Conservation (phyloP, 2,888 invertebrate species). For the Osmoderma eremita region DNA sequence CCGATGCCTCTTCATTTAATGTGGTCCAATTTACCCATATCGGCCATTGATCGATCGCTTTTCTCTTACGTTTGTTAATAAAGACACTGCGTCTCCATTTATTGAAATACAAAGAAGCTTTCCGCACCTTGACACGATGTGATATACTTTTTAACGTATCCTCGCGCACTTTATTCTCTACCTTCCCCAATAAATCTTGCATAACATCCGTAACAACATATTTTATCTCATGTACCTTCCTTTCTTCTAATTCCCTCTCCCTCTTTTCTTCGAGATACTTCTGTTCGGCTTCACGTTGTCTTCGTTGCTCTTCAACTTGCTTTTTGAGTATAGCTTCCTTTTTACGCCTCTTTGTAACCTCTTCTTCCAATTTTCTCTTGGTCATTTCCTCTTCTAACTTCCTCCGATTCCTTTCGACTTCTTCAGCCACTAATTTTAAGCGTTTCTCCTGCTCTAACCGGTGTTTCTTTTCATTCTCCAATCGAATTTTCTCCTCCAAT, state of each 20-base stretch:
- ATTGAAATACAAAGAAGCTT: slow-evolving; percentile 61
- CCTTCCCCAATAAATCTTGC: slow-evolving; percentile 57
- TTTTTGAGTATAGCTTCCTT: slow-evolving; percentile 45
- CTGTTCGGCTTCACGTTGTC: slow-evolving; percentile 37
- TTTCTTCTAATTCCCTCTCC: slow-evolving; percentile 49
- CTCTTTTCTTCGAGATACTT: slow-evolving; percentile 45
- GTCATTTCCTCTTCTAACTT: slow-evolving; percentile 22
- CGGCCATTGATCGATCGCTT: slow-evolving; percentile 67
- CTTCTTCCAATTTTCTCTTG: slow-evolving; percentile 12
- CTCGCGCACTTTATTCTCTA: slow-evolving; percentile 56
- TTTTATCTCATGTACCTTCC: slow-evolving; percentile 50
- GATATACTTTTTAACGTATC: slow-evolving; percentile 62
- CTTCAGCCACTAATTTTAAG: slow-evolving; percentile 43
- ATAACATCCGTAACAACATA: slow-evolving; percentile 57
- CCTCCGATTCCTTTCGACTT: slow-evolving; percentile 27
- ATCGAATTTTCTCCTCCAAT: slow-evolving; percentile 41
- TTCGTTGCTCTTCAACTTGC: slow-evolving; percentile 45
- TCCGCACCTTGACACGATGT: slow-evolving; percentile 56
- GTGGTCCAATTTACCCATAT: slow-evolving; percentile 66
- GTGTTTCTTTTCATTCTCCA: slow-evolving; percentile 32
- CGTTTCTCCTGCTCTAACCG: slow-evolving; percentile 40
- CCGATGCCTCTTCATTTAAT: slow-evolving; percentile 61
- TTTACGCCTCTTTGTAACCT: slow-evolving; percentile 26
- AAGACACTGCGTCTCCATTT: slow-evolving; percentile 64
- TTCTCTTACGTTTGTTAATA: slow-evolving; percentile 63